phyloP scores from a whole-genome alignment of 2,113 vertebrate genomes.

The Glaucidium brasilianum region DNA sequence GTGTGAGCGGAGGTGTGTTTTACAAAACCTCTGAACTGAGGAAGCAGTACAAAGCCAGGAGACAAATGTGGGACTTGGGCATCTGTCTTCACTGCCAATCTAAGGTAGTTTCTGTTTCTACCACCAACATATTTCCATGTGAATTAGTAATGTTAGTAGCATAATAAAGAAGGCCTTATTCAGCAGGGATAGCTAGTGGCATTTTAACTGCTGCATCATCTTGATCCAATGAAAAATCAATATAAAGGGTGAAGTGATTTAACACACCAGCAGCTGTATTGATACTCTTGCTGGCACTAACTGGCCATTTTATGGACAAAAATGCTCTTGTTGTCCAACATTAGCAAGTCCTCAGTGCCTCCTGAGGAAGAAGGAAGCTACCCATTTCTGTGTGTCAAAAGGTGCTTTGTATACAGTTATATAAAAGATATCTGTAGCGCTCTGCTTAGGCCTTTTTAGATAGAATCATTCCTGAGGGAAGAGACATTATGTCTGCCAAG shows the following conservation, averaged over 20 bases:
- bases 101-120: background rate
- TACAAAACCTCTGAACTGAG: background rate
- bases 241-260: background rate
- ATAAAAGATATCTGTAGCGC: background rate
- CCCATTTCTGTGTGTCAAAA: background rate
- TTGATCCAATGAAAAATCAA: background rate
- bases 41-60: background rate
- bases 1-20: background rate
- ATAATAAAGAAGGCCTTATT: background rate
- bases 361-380: background rate
- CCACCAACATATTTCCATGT: background rate
- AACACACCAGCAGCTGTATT: background rate
- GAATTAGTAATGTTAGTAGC: background rate
- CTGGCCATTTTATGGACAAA: background rate
- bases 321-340: background rate
- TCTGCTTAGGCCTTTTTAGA: background rate
- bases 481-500: background rate
- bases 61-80: background rate
- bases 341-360: background rate
- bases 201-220: background rate
- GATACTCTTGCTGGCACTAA: background rate
- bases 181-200: background rate
- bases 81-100: background rate
- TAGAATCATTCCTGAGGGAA: slow-evolving; percentile 1
- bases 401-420: background rate